Evolutionary conservation across 2,888 invertebrate genomes (phyloP).

Genomic region (Phanerotoma sp.): DNA sequence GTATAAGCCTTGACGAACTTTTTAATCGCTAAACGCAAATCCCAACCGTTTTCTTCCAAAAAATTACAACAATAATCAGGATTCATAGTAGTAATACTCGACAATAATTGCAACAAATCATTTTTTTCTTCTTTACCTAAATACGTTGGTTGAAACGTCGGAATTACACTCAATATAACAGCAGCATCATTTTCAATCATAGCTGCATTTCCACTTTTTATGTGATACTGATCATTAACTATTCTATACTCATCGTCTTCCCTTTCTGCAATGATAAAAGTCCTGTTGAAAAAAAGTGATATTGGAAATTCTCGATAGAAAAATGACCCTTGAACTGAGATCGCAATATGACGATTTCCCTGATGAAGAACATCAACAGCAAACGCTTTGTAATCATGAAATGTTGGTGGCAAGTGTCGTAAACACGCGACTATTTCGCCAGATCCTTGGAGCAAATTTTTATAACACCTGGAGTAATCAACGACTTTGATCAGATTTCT

Average conservation of each 20-base stretch:
- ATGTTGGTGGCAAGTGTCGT: slow-evolving; percentile 46
- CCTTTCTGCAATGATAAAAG: slow-evolving; percentile 46
- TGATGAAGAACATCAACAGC: slow-evolving; percentile 47
- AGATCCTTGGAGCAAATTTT: slow-evolving; percentile 50
- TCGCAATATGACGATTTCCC: slow-evolving; percentile 38
- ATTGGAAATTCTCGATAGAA: slow-evolving; percentile 43
- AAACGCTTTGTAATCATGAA: slow-evolving; percentile 46
- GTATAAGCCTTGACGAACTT: slow-evolving; percentile 50
- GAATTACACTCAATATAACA: slow-evolving; percentile 19
- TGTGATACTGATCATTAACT: slow-evolving; percentile 51
- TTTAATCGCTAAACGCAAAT: slow-evolving; percentile 48
- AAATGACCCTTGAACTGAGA: slow-evolving; percentile 50
- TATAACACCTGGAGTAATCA: slow-evolving; percentile 53
- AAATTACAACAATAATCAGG: slow-evolving; percentile 39
- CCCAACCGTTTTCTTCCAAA: slow-evolving; percentile 47
- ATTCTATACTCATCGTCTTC: slow-evolving; percentile 53
- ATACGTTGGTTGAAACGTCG: slow-evolving; percentile 42
- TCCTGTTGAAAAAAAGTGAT: slow-evolving; percentile 45
- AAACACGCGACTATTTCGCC: slow-evolving; percentile 50
- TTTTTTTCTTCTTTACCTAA: slow-evolving; percentile 49
- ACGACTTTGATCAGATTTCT: slow-evolving; percentile 53
- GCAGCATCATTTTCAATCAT: slow-evolving; percentile 30
- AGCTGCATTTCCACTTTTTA: slow-evolving; percentile 40
- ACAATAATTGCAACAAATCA: slow-evolving; percentile 45
- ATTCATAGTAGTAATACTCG: slow-evolving; percentile 51